Conservation (phyloP, 2,888 invertebrate genomes). For the Epirrhoe tristata region DNA sequence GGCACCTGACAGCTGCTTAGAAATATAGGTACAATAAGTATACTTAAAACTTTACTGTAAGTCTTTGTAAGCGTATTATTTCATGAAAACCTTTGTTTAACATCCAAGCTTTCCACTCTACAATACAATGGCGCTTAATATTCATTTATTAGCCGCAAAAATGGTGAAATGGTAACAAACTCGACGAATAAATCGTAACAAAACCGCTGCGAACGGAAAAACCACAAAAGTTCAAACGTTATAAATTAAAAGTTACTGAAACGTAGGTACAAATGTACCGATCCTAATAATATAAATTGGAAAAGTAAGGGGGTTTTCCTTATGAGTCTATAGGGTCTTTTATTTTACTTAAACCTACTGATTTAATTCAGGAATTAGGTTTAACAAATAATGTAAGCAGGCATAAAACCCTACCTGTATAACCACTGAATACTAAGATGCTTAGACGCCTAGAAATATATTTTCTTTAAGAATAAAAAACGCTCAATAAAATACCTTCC, state of each 20-base stretch:
- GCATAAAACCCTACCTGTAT: too few relatives aligned
- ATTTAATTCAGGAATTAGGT: too few relatives aligned
- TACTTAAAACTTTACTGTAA: not conserved
- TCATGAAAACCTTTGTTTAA: slow-evolving; percentile 21
- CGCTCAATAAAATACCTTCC: too few relatives aligned
- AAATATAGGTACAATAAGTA: too few relatives aligned
- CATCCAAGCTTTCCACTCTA: slow-evolving; percentile 27
- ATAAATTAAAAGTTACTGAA: slow-evolving; percentile 29
- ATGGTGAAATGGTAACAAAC: slow-evolving; percentile 24
- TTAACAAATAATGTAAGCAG: too few relatives aligned
- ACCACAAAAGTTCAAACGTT: slow-evolving; percentile 41
- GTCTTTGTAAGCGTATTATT: slow-evolving; percentile 2
- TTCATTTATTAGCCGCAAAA: slow-evolving; percentile 33
- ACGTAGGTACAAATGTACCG: not conserved
- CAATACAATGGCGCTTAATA: slow-evolving; percentile 29
- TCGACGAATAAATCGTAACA: slow-evolving; percentile 28
- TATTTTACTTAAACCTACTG: too few relatives aligned
- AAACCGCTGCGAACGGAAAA: slow-evolving; percentile 27
- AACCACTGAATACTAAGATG: too few relatives aligned
- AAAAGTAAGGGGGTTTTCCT: not conserved
- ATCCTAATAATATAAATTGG: not conserved
- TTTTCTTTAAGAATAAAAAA: too few relatives aligned
- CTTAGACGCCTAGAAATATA: too few relatives aligned
- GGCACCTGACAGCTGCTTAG: too few relatives aligned
- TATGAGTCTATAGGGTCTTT: too few relatives aligned